These are phyloP conservation scores for Pithys albifrons DNA, from an alignment of 2,113 vertebrate species.

Conservation along the genomic window DNA sequence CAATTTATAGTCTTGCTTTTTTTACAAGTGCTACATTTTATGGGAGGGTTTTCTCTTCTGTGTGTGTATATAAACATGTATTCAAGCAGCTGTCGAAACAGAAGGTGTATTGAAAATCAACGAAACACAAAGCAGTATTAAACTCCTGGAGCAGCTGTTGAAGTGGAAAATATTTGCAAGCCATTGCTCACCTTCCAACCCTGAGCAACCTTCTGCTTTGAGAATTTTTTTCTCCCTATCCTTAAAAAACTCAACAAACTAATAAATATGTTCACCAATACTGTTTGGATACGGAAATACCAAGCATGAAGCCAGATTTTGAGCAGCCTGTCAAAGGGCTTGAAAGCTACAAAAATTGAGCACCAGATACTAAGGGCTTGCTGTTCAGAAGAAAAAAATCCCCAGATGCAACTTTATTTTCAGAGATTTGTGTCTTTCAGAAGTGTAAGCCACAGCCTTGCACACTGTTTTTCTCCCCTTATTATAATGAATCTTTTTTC, in stretches of 20 bases:
- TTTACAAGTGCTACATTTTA: neutral
- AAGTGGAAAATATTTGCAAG: neutral
- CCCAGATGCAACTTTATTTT: neutral
- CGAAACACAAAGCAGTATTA: neutral
- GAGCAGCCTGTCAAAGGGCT: neutral
- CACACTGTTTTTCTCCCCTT: neutral
- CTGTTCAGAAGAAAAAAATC: neutral
- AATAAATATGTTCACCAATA: neutral
- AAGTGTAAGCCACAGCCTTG: neutral
- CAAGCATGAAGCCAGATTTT: neutral
- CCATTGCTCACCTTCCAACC: neutral
- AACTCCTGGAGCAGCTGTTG: neutral
- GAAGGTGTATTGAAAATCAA: neutral
- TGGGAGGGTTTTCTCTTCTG: neutral
- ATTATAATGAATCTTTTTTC: neutral
- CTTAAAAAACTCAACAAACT: neutral
- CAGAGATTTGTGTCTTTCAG: neutral
- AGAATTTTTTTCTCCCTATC: neutral
- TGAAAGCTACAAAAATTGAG: neutral
- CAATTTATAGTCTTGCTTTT: neutral
- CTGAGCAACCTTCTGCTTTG: neutral
- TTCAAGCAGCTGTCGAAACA: constrained; percentile 10
- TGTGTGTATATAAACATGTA: neutral
- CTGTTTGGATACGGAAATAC: neutral
- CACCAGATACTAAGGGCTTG: neutral